Evolutionary conservation across 2,113 vertebrate species (phyloP).

Genomic region (Carollia perspicillata): DNA sequence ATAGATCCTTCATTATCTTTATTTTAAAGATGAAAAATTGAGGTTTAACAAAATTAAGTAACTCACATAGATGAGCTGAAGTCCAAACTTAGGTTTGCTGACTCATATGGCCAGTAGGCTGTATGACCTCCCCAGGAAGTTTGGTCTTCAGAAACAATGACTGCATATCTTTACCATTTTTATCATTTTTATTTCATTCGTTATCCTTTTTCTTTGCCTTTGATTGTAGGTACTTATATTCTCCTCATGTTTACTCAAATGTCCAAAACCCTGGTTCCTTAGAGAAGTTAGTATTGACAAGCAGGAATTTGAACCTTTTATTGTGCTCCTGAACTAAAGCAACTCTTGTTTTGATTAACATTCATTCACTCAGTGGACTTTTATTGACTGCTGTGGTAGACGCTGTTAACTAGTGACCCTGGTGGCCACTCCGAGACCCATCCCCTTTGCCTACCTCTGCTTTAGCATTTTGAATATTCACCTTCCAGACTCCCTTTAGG

Average conservation of each 20-base stretch:
- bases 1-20: background rate
- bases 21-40: slow-evolving; percentile 10
- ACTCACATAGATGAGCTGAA: background rate
- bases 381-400: background rate
- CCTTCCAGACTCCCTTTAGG: background rate
- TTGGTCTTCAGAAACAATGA: background rate
- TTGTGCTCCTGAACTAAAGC: background rate
- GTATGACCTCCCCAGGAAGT: background rate
- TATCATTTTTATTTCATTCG: background rate
- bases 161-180: background rate
- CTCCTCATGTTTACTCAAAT: background rate
- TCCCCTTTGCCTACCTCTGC: background rate
- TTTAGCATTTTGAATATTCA: background rate
- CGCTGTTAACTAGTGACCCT: background rate
- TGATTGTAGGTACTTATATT: background rate
- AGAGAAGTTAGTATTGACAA: background rate
- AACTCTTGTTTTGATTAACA: background rate
- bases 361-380: background rate
- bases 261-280: background rate
- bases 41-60: background rate
- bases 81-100: background rate
- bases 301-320: background rate
- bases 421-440: background rate
- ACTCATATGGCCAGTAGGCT: background rate
- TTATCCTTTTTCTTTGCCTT: background rate